Conservation (phyloP, 2,797 vertebrate genomes). For the Dipus sagitta region DNA sequence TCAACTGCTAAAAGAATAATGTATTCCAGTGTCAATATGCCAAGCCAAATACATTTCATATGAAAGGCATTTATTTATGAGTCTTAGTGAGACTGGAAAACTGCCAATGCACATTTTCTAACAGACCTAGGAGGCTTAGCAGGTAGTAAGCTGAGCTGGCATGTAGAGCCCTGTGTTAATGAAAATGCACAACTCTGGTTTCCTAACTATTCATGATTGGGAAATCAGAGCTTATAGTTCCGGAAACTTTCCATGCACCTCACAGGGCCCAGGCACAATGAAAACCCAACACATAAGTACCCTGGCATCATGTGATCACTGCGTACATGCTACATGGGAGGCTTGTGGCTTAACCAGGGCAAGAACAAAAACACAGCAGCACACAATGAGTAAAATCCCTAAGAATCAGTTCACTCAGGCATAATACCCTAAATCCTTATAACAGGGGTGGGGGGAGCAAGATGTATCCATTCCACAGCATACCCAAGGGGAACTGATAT, state of each 20-base stretch:
- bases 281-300: slow-evolving; percentile 73
- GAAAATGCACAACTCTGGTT: slow-evolving; percentile 84
- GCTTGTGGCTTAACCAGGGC: slow-evolving; percentile 57
- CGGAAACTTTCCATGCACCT: slow-evolving; percentile 78
- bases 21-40: slow-evolving; percentile 84
- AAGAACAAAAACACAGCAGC: slow-evolving; percentile 78
- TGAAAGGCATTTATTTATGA: slow-evolving; percentile 86
- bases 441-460: neutral
- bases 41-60: slow-evolving; percentile 84
- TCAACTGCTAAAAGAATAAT: slow-evolving; percentile 84
- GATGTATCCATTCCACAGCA: slow-evolving; percentile 40
- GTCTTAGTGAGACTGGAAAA: slow-evolving; percentile 85
- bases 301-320: slow-evolving; percentile 72
- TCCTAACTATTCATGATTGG: slow-evolving; percentile 81
- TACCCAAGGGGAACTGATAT: slow-evolving; percentile 56
- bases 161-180: slow-evolving; percentile 80
- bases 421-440: slow-evolving; percentile 71
- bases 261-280: slow-evolving; percentile 73
- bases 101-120: slow-evolving; percentile 81
- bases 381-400: slow-evolving; percentile 76
- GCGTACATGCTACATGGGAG: slow-evolving; percentile 57
- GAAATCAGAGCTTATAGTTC: slow-evolving; percentile 85
- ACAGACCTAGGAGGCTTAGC: slow-evolving; percentile 82
- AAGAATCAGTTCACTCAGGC: slow-evolving; percentile 76
- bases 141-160: slow-evolving; percentile 84